Evolutionary conservation across 2,797 vertebrate genomes (phyloP).

Genomic region (Onychomys torridus): DNA sequence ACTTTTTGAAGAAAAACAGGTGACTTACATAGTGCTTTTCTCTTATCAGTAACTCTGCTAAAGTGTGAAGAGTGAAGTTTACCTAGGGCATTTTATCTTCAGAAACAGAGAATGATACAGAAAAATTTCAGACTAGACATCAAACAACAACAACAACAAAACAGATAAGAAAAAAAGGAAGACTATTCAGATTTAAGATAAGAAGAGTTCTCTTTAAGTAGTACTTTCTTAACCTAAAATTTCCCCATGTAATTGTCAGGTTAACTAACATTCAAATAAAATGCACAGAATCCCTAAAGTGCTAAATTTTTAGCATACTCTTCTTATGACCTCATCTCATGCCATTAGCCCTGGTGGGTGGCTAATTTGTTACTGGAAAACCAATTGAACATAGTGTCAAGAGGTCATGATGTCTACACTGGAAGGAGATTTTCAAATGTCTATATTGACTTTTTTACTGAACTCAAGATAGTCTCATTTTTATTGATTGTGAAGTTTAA

Average conservation of each 20-base stretch:
- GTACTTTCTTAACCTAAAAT: not conserved
- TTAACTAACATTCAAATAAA: not conserved
- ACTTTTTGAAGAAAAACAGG: not conserved
- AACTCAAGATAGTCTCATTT: not conserved
- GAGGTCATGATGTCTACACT: not conserved
- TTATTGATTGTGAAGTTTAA: not conserved
- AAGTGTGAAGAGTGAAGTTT: not conserved
- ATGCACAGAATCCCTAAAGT: not conserved
- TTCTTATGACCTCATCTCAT: not conserved
- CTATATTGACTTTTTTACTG: not conserved
- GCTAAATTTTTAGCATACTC: not conserved
- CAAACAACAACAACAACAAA: too few species aligned
- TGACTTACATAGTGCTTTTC: not conserved
- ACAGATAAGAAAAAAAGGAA: not conserved
- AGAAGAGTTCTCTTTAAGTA: not conserved
- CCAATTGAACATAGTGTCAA: not conserved
- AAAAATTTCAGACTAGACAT: not conserved
- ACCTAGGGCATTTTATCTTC: not conserved
- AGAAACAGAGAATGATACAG: not conserved
- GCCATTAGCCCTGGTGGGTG: not conserved
- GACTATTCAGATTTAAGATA: not conserved
- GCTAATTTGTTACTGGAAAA: not conserved
- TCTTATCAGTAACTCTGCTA: not conserved
- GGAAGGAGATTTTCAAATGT: not conserved
- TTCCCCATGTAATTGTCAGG: not conserved